Evolutionary conservation across 2,797 vertebrate genomes (phyloP).

Genomic region (Anguilla marmorata): DNA sequence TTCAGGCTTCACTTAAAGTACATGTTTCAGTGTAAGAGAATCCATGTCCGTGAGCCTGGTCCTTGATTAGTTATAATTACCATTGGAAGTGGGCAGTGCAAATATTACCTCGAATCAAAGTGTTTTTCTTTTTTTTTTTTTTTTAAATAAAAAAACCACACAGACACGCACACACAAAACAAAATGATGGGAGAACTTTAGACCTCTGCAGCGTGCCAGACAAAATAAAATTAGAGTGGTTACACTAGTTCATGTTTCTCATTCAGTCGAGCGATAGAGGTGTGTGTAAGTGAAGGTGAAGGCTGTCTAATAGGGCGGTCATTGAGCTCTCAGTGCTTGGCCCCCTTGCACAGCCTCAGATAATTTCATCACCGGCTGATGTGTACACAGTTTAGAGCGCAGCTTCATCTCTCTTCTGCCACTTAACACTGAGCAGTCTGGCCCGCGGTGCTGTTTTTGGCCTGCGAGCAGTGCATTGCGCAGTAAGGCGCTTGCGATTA

Average conservation of each 20-base stretch:
- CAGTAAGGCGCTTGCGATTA: not conserved
- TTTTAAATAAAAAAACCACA: not conserved
- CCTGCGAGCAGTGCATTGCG: not conserved
- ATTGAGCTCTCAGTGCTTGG: constrained; percentile 41
- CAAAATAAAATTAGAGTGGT: constrained; percentile 65
- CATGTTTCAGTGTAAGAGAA: constrained; percentile 32
- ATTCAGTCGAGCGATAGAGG: constrained; percentile 48
- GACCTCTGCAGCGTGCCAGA: constrained; percentile 51
- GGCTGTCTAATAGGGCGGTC: constrained; percentile 57
- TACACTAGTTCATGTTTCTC: constrained; percentile 58
- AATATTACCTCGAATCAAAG: constrained; percentile 28
- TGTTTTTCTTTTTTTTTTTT: not conserved
- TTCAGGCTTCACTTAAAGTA: constrained; percentile 17
- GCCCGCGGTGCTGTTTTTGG: constrained; percentile 9
- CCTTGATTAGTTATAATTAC: constrained; percentile 39
- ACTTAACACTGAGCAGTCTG: not conserved
- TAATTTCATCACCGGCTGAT: constrained; percentile 51
- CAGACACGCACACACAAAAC: not conserved
- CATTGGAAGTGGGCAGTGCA: constrained; percentile 35
- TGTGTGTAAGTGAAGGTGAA: constrained; percentile 58
- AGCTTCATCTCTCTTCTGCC: not conserved
- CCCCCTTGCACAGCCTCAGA: constrained; percentile 26
- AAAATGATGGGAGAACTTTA: constrained; percentile 53
- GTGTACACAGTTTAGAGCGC: not conserved
- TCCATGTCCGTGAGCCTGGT: constrained; percentile 27